Conservation (phyloP, 2,888 invertebrate species). For the Punctoribates punctum region DNA sequence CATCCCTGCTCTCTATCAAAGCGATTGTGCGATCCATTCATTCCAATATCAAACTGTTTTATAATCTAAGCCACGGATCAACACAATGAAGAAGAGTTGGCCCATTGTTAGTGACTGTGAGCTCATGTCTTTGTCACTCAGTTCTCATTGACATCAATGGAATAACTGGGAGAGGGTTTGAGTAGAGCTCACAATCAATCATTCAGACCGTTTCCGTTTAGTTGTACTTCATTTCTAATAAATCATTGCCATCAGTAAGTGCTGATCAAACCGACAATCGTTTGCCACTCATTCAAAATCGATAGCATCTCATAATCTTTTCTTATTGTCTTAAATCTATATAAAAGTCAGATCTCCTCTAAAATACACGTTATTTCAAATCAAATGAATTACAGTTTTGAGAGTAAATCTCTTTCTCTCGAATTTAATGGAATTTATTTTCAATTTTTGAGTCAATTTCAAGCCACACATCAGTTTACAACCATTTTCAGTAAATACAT, state of each 20-base stretch:
- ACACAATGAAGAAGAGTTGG: conserved; percentile 11
- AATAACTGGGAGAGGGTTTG: neutral
- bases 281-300: neutral
- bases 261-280: neutral
- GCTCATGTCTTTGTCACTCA: conserved; percentile 35
- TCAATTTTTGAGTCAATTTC: too few relatives aligned
- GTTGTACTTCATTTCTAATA: conserved; percentile 22
- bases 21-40: conserved; percentile 8
- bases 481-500: too few relatives aligned
- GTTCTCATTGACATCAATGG: neutral
- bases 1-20: neutral
- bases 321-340: neutral
- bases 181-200: neutral
- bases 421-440: too few relatives aligned
- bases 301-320: conserved; percentile 3
- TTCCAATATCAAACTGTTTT: conserved; percentile 4
- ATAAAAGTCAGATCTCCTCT: too few relatives aligned
- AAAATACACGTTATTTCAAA: too few relatives aligned
- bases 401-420: too few relatives aligned
- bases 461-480: too few relatives aligned
- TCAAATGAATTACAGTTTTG: too few relatives aligned
- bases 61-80: neutral
- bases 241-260: conserved; percentile 25
- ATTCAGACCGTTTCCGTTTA: conserved; percentile 4
- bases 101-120: conserved; percentile 17